Percentiles rank a stretch among this genome's conserved stretches.
Conservation (phyloP, 1,140 invertebrate species). For the Drosophila repletoides region DNA sequence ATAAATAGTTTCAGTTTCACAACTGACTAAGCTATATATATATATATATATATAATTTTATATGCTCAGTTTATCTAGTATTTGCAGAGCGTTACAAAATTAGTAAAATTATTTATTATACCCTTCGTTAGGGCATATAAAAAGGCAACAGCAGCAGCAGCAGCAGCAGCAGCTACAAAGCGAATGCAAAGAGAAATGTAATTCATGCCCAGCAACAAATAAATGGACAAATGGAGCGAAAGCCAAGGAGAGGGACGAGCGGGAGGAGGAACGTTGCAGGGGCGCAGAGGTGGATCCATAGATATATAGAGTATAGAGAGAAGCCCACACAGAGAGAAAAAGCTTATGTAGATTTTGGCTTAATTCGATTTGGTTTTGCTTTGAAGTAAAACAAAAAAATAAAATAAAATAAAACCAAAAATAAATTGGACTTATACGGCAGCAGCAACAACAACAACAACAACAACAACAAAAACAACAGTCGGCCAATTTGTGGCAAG, state of each 20-base stretch:
- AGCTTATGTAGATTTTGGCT: constrained; percentile 77
- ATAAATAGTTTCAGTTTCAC: no score
- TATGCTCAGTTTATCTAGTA: no score
- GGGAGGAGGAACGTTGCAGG: neutral
- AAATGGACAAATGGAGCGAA: constrained; percentile 61
- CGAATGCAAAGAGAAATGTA: constrained; percentile 78
- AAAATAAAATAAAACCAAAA: constrained; percentile 40
- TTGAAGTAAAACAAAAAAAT: constrained; percentile 53
- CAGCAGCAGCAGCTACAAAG: constrained; percentile 55
- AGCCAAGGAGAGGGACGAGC: constrained; percentile 24
- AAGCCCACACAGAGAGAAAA: constrained; percentile 56
- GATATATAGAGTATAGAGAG: neutral
- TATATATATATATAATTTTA: no score
- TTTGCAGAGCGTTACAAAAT: neutral
- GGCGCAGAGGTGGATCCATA: neutral
- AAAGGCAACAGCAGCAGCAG: constrained; percentile 51
- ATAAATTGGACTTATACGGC: constrained; percentile 79
- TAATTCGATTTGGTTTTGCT: constrained; percentile 77
- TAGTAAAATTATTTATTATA: neutral
- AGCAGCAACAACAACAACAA: constrained; percentile 23
- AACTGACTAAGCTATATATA: no score
- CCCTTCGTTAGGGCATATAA: neutral
- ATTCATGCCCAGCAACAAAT: constrained; percentile 66
- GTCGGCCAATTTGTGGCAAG: constrained; percentile 75
- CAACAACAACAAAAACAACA: constrained; percentile 43